Conservation (phyloP, 1,140 invertebrate species). For the Microvelia longipes region DNA sequence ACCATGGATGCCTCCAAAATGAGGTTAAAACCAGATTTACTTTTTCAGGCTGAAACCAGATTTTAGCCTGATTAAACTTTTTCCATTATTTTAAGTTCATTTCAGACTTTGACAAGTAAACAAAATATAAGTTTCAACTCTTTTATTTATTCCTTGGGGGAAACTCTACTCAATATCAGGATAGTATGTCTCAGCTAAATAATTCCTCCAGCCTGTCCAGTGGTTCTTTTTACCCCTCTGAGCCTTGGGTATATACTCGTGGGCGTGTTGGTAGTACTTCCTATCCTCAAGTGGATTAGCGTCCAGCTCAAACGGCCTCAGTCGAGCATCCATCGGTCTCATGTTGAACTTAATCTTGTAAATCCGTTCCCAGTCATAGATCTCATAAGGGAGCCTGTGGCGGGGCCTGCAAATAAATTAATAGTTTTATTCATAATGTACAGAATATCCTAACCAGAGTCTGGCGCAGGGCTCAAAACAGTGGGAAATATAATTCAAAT, state of each 20-base stretch:
- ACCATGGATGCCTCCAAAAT: no score
- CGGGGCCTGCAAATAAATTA: conserved; percentile 16
- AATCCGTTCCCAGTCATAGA: conserved; percentile 25
- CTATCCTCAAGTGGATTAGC: conserved; percentile 20
- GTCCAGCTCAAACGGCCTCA: conserved; percentile 20
- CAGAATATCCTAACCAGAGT: not conserved
- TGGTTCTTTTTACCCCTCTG: conserved; percentile 14
- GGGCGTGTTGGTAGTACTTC: conserved; percentile 13
- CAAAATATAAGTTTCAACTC: no score
- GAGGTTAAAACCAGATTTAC: no score
- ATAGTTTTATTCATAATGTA: not conserved
- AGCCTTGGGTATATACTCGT: conserved; percentile 12
- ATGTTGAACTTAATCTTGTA: conserved; percentile 23
- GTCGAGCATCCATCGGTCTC: conserved; percentile 18
- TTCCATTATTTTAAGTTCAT: no score
- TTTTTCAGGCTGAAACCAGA: no score
- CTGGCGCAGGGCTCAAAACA: not conserved
- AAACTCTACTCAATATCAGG: conserved; percentile 15
- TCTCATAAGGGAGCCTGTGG: conserved; percentile 18
- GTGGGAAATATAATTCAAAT: not conserved
- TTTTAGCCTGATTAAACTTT: no score
- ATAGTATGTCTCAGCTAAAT: conserved; percentile 16
- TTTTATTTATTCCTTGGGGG: no score
- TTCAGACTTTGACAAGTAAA: no score
- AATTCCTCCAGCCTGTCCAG: conserved; percentile 14